Evolutionary conservation across 2,113 vertebrate species (phyloP), one percentile per base, ranked within the genome.

Genomic region (Oncorhynchus clarkii): DNA sequence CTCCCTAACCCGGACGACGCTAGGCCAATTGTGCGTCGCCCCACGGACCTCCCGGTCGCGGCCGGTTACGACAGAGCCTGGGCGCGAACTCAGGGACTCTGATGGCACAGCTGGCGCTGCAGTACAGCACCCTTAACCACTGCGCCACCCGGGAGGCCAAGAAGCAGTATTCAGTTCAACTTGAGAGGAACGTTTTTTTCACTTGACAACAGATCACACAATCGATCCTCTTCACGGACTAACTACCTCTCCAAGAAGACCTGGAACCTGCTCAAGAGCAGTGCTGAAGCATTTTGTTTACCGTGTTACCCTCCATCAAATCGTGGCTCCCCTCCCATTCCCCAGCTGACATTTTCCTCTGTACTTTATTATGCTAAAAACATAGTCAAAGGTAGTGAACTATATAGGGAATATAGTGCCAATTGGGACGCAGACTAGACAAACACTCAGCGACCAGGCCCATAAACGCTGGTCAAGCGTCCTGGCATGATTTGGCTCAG

Each of bases 401-500:
- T 11, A 45, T 9, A 45, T 11, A 1, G 9, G 39, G 12, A 14
- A 54, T 14, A 54, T 3, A 5, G 16, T 54, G 51, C 51, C 51
- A 54, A 18, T 54, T 54, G 12, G 51, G 51, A 54, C 39, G 78
- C 75, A 84, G 51, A 49, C 39, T 72, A 29, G n/a, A 60, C 5
- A 62, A 34, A 3, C 14, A 22, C 54, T 69, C 48, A 65, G 6
- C 69, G 73, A 65, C 57, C 71, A 68, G 51, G 71, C 59, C 71
- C 26, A 1, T 77, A 75, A 77, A 80, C 20, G 12, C n/a, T 48
- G 51, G 70, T 60, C 34, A 49, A 73, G 49, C 24, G 64, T 62
- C 18, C 29, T 82, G 81, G 71, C 72, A 73, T 62, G 67, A 64
- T 71, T 57, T 80, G 71, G 62, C 78, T 78, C 76, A 80, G 77